phyloP scores from a whole-genome alignment of 1,140 invertebrate genomes.

The Drosophila truncata region DNA sequence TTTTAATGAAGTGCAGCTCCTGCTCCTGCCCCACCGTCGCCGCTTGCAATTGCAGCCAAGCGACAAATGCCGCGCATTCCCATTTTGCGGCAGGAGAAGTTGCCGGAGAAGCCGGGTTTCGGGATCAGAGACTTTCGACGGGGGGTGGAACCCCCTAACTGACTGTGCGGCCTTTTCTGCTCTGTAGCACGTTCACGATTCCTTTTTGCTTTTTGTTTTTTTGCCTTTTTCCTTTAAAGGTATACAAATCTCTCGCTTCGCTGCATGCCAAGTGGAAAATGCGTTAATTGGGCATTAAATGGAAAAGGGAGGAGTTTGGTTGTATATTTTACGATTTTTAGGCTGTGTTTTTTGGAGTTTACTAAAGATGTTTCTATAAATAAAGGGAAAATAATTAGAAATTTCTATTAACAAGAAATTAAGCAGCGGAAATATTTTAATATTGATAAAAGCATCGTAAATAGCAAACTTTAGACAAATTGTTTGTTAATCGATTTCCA shows the following conservation, averaged over 20 bases:
- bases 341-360: not conserved
- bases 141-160: conserved; percentile 11
- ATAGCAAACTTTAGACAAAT: conserved; percentile 1
- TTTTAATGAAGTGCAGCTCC: conserved; percentile 76
- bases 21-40: not conserved
- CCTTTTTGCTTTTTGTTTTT: conserved; percentile 37
- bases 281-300: conserved; percentile 82
- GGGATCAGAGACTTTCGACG: conserved; percentile 19
- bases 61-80: conserved; percentile 61
- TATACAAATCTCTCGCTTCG: conserved; percentile 70
- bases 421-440: not conserved
- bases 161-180: conserved; percentile 62
- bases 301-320: conserved; percentile 16
- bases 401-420: too few relatives aligned
- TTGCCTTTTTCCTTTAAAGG: conserved; percentile 49
- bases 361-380: not conserved
- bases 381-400: not conserved
- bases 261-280: conserved; percentile 73
- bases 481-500: conserved; percentile 9
- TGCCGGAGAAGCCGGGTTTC: not conserved
- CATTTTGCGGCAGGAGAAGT: conserved; percentile 21
- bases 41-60: conserved; percentile 62
- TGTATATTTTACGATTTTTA: conserved; percentile 5
- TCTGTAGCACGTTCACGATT: conserved; percentile 73
- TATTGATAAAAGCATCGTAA: not conserved